Conservation (phyloP, 2,797 vertebrate species). For the Aphelocoma californica region DNA sequence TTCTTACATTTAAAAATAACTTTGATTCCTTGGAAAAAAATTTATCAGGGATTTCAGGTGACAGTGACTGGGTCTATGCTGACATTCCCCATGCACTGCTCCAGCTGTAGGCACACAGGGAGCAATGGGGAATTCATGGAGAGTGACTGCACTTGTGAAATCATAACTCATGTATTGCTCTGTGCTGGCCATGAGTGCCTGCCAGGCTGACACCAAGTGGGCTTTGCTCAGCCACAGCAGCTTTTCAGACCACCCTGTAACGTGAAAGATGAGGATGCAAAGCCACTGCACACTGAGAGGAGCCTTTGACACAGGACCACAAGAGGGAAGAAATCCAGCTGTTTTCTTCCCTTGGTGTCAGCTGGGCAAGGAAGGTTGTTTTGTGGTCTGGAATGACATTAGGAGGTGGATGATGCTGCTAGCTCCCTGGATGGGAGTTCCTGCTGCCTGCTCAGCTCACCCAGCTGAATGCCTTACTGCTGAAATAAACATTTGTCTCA, state of each 20-base stretch:
- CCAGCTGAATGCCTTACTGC: not conserved
- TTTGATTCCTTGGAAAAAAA: not conserved
- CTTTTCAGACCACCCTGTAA: not conserved
- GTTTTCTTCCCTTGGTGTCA: not conserved
- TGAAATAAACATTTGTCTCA: not conserved
- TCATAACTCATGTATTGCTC: not conserved
- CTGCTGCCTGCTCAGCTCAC: not conserved
- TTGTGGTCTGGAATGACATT: not conserved
- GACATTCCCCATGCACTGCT: rapidly evolving
- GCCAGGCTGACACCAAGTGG: rapidly evolving
- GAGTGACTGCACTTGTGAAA: not conserved
- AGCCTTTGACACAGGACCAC: not conserved
- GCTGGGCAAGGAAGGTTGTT: not conserved
- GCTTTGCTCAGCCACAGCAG: not conserved
- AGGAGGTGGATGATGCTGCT: not conserved
- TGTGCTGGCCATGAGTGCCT: not conserved
- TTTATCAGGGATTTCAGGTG: not conserved
- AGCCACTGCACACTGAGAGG: not conserved
- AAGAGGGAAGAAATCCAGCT: not conserved
- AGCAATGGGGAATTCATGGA: rapidly evolving
- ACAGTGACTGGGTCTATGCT: rapidly evolving
- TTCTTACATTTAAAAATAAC: not conserved
- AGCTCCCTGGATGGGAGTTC: not conserved
- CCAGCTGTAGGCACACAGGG: not conserved
- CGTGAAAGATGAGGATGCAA: not conserved